phyloP scores from a whole-genome alignment of 2,797 vertebrate genomes.

The Lagodon rhomboides region DNA sequence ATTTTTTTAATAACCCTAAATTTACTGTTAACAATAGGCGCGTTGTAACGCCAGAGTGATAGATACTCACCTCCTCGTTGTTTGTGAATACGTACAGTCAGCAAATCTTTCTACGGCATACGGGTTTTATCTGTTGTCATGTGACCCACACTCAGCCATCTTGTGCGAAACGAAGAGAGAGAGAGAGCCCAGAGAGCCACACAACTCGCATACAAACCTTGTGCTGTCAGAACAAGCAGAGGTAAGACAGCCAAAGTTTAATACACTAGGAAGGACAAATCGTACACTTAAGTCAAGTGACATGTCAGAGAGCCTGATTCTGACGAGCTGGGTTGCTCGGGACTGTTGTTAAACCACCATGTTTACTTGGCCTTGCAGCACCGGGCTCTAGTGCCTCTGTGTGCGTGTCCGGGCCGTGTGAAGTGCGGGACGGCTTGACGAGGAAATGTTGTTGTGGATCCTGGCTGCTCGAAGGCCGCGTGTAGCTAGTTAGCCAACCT shows the following conservation, averaged over 20 bases:
- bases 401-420: conserved; percentile 38
- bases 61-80: background rate
- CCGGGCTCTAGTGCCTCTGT: conserved; percentile 67
- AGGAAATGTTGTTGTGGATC: conserved; percentile 65
- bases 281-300: conserved; percentile 38
- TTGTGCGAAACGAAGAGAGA: conserved; percentile 87
- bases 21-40: background rate
- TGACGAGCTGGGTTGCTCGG: conserved; percentile 35
- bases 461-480: conserved; percentile 75
- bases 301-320: conserved; percentile 39
- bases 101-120: conserved; percentile 69
- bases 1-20: rapidly evolving
- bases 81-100: conserved; percentile 59
- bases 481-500: conserved; percentile 68
- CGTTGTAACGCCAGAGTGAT: background rate
- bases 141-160: conserved; percentile 88
- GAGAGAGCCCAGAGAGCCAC: conserved; percentile 67
- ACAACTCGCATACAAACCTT: conserved; percentile 88
- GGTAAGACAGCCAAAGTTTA: conserved; percentile 87
- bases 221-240: conserved; percentile 88
- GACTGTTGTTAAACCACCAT: conserved; percentile 72
- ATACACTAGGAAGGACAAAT: conserved; percentile 53
- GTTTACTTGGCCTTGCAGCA: conserved; percentile 81
- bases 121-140: conserved; percentile 83
- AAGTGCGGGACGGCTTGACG: conserved; percentile 37